Evolutionary conservation across 2,113 vertebrate genomes (phyloP), one percentile per base, ranked within the genome.

Genomic region (Bungarus multicinctus): DNA sequence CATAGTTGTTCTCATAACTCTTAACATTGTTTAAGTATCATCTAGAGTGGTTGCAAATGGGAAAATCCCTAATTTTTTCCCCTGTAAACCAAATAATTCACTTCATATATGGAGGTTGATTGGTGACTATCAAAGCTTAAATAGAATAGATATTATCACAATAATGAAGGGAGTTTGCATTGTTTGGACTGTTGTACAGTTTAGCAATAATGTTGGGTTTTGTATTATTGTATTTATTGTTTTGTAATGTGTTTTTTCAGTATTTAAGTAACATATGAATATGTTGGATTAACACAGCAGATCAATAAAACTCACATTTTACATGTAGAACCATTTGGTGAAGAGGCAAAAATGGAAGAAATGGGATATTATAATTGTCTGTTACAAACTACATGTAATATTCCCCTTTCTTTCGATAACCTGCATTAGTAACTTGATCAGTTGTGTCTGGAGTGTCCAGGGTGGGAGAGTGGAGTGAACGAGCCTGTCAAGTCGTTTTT

Each of bases 21-120:
- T 92, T 92, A 86, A 34, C 94, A 91, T 94, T 92, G 94, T 94
- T 94, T 95, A 74, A 64, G 25, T 92, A 93, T 96, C 89, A 93
- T 94, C 93, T 95, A 6, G 90, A 81, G 85, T 90, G 92, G 53
- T 92, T 0, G 0, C 47, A 90, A 27, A 54, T 57, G n/a, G 74
- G 93, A 85, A 92, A 69, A 20, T 7, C 54, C 60, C 53, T 93
- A 93, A 95, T 96, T 39, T 81, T 81, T 74, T 81, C 90, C 91
- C 53, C 89, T 52, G 94, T 87, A 95, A 95, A 69, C 74, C 90
- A 85, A 34, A 94, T 94, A 81, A 95, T 91, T 93, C 91, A 95
- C 87, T 90, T 93, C 87, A 55, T 93, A 45, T 87, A 91, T 0
- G 94, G 43, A 64, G 53, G 91, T 93, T 96, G 91, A 53, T 92